phyloP scores from a whole-genome alignment of 2,888 invertebrate species.

The Drosophila neoperkinsi region DNA sequence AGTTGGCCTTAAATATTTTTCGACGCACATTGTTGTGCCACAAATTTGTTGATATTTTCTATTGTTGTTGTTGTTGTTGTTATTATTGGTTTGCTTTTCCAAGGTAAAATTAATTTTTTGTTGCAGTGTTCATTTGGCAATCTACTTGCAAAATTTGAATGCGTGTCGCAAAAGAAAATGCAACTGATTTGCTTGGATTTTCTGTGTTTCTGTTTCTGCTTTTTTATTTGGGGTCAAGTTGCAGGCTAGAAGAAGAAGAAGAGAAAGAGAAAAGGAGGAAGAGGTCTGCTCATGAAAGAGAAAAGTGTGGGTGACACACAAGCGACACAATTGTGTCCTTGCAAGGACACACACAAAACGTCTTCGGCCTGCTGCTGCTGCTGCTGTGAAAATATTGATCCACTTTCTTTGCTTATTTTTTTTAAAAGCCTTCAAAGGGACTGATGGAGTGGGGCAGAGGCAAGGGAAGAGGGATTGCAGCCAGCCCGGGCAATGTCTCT shows the following conservation, averaged over 20 bases:
- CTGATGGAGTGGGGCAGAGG: background rate
- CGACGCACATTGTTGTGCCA: constrained; percentile 26
- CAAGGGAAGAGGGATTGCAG: constrained; percentile 9
- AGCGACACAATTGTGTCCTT: constrained; percentile 67
- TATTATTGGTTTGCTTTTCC: constrained; percentile 30
- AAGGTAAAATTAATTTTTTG: constrained; percentile 55
- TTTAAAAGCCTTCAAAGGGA: constrained; percentile 55
- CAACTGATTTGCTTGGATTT: constrained; percentile 7
- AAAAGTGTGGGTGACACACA: constrained; percentile 22
- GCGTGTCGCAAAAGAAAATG: background rate
- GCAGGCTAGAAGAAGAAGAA: background rate
- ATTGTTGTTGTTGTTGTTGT: constrained; percentile 17
- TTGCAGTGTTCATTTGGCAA: background rate
- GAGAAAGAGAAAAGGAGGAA: background rate
- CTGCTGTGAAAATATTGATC: constrained; percentile 70
- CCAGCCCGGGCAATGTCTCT: constrained; percentile 38
- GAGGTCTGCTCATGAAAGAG: constrained; percentile 8
- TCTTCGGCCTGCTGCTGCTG: constrained; percentile 53
- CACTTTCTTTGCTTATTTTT: constrained; percentile 36
- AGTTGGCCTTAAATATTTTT: constrained; percentile 40
- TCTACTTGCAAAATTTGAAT: background rate
- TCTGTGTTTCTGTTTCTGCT: background rate
- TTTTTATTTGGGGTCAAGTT: constrained; percentile 7
- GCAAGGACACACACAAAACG: constrained; percentile 73
- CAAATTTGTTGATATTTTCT: constrained; percentile 46